A percentile compares a stretch with the other conserved stretches of the same genome.
Evolutionary conservation across 37 sponge, comb jelly and placozoan genomes (phyloP).

Genomic region (Ephydatia muelleri): DNA sequence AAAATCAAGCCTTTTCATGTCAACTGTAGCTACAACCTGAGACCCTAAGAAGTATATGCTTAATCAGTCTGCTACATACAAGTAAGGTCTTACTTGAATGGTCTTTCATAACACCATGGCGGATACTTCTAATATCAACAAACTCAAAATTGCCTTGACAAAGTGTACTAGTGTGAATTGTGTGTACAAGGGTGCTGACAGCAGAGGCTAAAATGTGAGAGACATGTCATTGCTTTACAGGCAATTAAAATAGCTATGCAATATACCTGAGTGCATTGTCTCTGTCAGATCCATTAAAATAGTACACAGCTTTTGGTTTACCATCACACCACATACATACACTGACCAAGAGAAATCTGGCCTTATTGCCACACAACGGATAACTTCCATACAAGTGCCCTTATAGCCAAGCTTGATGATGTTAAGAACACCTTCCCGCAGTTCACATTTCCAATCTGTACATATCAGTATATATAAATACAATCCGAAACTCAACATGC

Average conservation of each 20-base stretch:
- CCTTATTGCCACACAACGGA: background rate
- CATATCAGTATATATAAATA: background rate
- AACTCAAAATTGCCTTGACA: background rate
- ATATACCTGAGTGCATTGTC: background rate
- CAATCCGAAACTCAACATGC: background rate
- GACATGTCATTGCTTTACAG: too few relatives aligned
- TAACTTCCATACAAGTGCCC: background rate
- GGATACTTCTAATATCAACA: background rate
- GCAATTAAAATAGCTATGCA: background rate
- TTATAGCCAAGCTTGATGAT: background rate
- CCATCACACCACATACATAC: background rate
- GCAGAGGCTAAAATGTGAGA: background rate
- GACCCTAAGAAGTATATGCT: slow-evolving; percentile 14
- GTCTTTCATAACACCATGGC: background rate
- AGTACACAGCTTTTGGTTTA: background rate
- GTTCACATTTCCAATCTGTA: background rate
- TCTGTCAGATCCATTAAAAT: background rate
- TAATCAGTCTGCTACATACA: background rate
- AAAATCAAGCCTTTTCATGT: slow-evolving; percentile 3
- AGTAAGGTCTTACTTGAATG: background rate
- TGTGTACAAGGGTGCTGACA: background rate
- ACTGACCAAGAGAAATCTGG: background rate
- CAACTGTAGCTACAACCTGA: slow-evolving; percentile 11
- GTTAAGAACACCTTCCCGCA: background rate
- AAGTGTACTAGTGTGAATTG: background rate